Percentiles rank a stretch among this genome's conserved stretches.
These are phyloP conservation scores for Papilio xuthus DNA, from an alignment of 1,140 invertebrate genomes.

Conservation along the genomic window DNA sequence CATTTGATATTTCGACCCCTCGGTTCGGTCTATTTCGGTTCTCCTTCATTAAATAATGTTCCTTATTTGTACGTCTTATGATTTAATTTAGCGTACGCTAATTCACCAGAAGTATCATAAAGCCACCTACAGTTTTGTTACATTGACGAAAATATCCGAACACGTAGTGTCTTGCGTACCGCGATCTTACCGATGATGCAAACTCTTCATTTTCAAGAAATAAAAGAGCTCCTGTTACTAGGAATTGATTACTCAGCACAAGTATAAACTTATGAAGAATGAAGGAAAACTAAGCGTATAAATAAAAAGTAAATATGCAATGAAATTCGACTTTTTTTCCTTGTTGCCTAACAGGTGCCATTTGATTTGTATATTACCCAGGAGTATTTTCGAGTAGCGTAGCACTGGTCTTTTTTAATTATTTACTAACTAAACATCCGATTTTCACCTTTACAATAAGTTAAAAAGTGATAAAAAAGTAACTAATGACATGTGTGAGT, in stretches of 20 bases:
- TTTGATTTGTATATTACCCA: no score
- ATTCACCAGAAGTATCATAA: constrained; percentile 43
- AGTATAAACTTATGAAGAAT: constrained; percentile 14
- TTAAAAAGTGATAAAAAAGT: constrained; percentile 5
- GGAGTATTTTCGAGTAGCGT: not conserved
- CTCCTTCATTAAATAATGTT: constrained; percentile 1
- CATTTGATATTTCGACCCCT: not conserved
- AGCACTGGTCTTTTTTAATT: not conserved
- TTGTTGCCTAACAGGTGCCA: not conserved
- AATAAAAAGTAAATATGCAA: constrained; percentile 41
- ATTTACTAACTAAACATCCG: not conserved
- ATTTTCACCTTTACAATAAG: constrained; percentile 19
- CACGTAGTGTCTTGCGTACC: constrained; percentile 47
- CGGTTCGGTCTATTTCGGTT: not conserved
- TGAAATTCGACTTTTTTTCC: not conserved
- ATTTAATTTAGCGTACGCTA: constrained; percentile 30
- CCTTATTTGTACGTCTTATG: constrained; percentile 4
- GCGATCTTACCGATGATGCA: constrained; percentile 45
- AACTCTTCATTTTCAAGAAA: constrained; percentile 49
- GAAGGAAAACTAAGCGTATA: constrained; percentile 16
- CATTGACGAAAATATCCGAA: constrained; percentile 56
- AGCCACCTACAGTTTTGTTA: constrained; percentile 53
- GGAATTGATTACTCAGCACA: constrained; percentile 34
- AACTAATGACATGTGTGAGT: constrained; percentile 31
- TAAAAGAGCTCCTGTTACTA: constrained; percentile 40